Evolutionary conservation across 2,797 vertebrate species (phyloP).

Genomic region (Nannoperca obscura): DNA sequence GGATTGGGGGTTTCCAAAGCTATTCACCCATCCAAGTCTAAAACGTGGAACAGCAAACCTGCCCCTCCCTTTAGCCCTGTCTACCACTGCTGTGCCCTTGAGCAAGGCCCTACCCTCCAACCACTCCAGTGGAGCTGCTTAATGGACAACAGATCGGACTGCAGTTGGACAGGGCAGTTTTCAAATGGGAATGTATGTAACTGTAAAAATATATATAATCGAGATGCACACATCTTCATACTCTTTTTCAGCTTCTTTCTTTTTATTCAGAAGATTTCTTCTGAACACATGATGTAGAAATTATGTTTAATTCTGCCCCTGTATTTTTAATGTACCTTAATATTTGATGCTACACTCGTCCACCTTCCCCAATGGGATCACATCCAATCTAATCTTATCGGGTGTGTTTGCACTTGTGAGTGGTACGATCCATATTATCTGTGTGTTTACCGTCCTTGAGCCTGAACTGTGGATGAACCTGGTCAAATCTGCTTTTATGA

Average conservation of each 20-base stretch:
- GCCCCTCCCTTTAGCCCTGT: not conserved
- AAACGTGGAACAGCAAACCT: not conserved
- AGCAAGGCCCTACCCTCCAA: not conserved
- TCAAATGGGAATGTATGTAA: not conserved
- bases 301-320: not conserved
- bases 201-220: not conserved
- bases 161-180: not conserved
- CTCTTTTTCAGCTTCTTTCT: not conserved
- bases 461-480: constrained; percentile 79
- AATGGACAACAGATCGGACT: not conserved
- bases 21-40: not conserved
- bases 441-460: constrained; percentile 76
- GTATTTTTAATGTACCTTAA: not conserved
- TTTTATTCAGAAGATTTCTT: not conserved
- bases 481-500: constrained; percentile 78
- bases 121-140: not conserved
- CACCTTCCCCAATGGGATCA: constrained; percentile 8
- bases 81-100: not conserved
- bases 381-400: constrained; percentile 61
- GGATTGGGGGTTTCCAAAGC: not conserved
- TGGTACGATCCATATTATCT: constrained; percentile 57
- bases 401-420: constrained; percentile 48
- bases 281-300: not conserved
- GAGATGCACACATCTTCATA: not conserved
- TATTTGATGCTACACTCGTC: constrained; percentile 4